Evolutionary conservation across 92 coral and sea anemone species (phyloP).

Genomic region (Anthopleura xanthogrammica): DNA sequence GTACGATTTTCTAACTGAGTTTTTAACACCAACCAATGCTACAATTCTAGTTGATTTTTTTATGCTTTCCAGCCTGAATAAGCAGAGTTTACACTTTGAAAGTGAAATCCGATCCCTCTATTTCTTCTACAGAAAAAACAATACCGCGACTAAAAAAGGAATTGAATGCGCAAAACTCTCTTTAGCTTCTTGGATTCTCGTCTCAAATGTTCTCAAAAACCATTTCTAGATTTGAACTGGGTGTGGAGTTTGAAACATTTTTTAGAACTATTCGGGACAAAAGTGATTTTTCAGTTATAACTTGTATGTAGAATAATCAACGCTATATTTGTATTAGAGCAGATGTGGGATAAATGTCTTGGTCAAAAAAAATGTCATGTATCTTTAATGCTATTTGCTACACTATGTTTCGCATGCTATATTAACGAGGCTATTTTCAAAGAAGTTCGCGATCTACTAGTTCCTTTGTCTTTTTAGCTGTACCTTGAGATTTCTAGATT

Average conservation of each 20-base stretch:
- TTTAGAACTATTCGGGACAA: background rate
- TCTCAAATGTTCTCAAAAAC: background rate
- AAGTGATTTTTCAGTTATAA: background rate
- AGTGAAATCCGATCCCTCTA: background rate
- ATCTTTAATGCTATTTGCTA: background rate
- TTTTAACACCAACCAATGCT: background rate
- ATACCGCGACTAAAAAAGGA: background rate
- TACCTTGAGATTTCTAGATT: background rate
- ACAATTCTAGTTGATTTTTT: background rate
- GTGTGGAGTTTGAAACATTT: background rate
- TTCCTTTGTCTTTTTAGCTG: background rate
- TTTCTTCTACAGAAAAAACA: background rate
- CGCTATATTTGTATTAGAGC: background rate
- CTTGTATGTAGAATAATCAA: background rate
- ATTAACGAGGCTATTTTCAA: background rate
- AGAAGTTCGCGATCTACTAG: background rate
- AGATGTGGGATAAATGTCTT: background rate
- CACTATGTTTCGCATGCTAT: background rate
- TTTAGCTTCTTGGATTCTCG: background rate
- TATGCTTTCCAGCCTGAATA: background rate
- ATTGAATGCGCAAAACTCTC: background rate
- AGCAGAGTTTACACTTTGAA: background rate
- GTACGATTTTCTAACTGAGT: slow-evolving; percentile 9
- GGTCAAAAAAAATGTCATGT: background rate
- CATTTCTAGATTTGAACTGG: background rate